Conservation (phyloP, 1,140 invertebrate genomes). For the Brachionus paranguensis region DNA sequence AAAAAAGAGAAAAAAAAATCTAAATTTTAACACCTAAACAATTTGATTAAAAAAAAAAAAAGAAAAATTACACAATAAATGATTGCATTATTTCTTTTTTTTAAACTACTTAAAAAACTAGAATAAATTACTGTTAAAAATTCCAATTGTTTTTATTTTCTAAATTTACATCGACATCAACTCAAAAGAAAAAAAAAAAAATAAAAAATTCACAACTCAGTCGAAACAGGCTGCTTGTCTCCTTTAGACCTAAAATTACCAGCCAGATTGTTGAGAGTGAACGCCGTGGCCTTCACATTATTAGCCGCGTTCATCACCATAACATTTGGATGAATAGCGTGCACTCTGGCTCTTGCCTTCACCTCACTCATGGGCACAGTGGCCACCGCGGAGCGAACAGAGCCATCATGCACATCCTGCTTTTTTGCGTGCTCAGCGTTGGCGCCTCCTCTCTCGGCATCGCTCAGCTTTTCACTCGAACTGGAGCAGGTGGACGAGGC, state of each 20-base stretch:
- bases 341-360: background rate
- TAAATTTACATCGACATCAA: no score
- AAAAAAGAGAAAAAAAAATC: background rate
- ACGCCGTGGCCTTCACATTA: background rate
- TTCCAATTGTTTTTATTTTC: no score
- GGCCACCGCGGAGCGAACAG: background rate
- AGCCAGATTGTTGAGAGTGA: background rate
- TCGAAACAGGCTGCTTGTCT: background rate
- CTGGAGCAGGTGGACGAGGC: background rate
- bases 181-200: no score
- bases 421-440: background rate
- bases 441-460: background rate
- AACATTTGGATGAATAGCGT: background rate
- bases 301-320: background rate
- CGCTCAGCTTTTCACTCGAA: background rate
- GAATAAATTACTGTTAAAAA: background rate
- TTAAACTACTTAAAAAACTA: background rate
- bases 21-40: background rate
- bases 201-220: background rate
- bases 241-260: background rate
- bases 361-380: background rate
- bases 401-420: background rate
- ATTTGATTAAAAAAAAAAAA: background rate
- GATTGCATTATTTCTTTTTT: background rate
- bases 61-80: background rate